A percentile compares a stretch with the other conserved stretches of the same genome.
phyloP scores from a whole-genome alignment of 2,113 vertebrate genomes.

The Fulmarus glacialis region DNA sequence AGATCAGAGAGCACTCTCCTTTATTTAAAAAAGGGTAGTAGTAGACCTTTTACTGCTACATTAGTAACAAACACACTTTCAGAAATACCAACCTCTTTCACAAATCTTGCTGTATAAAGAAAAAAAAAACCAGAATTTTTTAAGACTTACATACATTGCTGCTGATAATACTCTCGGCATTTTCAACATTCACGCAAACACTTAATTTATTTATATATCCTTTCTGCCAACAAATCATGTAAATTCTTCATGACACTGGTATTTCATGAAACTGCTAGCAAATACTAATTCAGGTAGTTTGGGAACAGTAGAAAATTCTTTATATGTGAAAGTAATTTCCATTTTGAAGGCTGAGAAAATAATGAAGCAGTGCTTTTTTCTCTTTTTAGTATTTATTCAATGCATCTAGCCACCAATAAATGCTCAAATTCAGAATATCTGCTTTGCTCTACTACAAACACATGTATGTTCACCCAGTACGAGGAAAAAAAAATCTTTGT shows the following conservation, averaged over 20 bases:
- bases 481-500: neutral
- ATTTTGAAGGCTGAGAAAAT: neutral
- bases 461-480: neutral
- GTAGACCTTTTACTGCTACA: neutral
- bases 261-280: neutral
- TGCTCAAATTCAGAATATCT: neutral
- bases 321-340: neutral
- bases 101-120: neutral
- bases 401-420: neutral
- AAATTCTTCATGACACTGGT: neutral
- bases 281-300: neutral
- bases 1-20: neutral
- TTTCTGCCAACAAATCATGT: neutral
- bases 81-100: neutral
- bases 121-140: neutral
- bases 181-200: neutral
- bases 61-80: neutral
- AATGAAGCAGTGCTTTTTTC: neutral
- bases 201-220: neutral
- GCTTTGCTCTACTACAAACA: neutral
- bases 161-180: neutral
- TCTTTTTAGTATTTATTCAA: neutral
- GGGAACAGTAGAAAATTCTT: neutral
- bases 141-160: neutral
- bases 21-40: neutral